Conservation (phyloP, 2,797 vertebrate species). For the Sebastes hubbsi region DNA sequence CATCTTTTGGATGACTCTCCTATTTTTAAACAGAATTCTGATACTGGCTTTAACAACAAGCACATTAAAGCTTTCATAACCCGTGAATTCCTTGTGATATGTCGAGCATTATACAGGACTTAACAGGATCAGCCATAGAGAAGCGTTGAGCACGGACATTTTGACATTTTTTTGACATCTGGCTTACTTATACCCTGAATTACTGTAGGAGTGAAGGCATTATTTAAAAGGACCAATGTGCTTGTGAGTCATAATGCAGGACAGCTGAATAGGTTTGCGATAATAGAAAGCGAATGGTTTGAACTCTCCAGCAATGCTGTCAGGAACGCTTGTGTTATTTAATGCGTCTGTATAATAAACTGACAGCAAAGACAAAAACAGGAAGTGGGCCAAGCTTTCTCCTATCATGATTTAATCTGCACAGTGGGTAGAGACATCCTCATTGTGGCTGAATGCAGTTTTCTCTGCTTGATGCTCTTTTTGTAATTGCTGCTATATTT, state of each 20-base stretch:
- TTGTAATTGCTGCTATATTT: neutral
- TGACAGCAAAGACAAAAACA: conserved; percentile 11
- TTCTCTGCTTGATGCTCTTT: neutral
- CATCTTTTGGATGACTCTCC: neutral
- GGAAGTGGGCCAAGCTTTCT: neutral
- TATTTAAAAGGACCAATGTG: conserved; percentile 21
- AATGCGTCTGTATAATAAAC: conserved; percentile 6
- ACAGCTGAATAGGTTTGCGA: conserved; percentile 9
- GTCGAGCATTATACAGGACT: neutral
- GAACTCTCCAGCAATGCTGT: neutral
- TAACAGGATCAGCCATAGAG: neutral
- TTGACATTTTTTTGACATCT: conserved; percentile 10
- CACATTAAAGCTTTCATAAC: neutral
- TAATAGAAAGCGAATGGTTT: conserved; percentile 2
- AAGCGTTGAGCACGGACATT: neutral
- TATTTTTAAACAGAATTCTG: neutral
- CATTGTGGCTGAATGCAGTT: neutral
- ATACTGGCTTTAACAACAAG: neutral
- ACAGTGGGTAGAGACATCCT: neutral
- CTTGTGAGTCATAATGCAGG: conserved; percentile 24
- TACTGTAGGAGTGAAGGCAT: conserved; percentile 1
- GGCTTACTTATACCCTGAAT: neutral
- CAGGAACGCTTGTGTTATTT: neutral
- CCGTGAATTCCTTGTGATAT: neutral
- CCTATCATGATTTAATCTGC: neutral